phyloP scores from a whole-genome alignment of 2,888 invertebrate genomes.

The Lamellibrachia columna region DNA sequence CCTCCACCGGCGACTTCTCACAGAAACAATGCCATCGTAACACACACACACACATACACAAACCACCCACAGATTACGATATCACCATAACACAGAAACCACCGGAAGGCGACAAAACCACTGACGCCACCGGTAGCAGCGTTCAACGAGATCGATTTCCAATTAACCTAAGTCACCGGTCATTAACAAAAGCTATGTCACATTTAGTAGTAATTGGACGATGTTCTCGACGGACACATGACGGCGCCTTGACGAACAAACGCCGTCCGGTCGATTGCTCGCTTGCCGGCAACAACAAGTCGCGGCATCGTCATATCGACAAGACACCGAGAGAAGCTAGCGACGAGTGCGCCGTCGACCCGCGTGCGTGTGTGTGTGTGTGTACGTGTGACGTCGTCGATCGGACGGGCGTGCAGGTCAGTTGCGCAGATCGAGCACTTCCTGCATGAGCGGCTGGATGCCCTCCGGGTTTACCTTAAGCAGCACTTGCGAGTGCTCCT shows the following conservation, averaged over 20 bases:
- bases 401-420: neutral
- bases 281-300: neutral
- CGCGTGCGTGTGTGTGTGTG: neutral
- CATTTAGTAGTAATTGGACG: constrained; percentile 11
- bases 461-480: constrained; percentile 91
- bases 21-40: neutral
- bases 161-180: constrained; percentile 16
- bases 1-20: neutral
- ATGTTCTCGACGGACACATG: neutral
- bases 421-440: constrained; percentile 85
- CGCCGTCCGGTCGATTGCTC: neutral
- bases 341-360: neutral
- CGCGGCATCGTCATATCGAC: neutral
- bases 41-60: neutral
- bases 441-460: constrained; percentile 91
- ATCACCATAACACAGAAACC: neutral
- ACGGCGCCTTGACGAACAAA: neutral
- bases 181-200: constrained; percentile 11
- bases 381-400: neutral
- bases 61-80: neutral
- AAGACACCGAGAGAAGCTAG: neutral
- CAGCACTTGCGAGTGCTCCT: constrained; percentile 90
- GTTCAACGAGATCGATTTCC: constrained; percentile 16
- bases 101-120: constrained; percentile 4
- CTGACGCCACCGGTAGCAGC: neutral